These are phyloP conservation scores for Mesoclemmys tuberculata DNA, from an alignment of 2,113 vertebrate species.

Conservation along the genomic window DNA sequence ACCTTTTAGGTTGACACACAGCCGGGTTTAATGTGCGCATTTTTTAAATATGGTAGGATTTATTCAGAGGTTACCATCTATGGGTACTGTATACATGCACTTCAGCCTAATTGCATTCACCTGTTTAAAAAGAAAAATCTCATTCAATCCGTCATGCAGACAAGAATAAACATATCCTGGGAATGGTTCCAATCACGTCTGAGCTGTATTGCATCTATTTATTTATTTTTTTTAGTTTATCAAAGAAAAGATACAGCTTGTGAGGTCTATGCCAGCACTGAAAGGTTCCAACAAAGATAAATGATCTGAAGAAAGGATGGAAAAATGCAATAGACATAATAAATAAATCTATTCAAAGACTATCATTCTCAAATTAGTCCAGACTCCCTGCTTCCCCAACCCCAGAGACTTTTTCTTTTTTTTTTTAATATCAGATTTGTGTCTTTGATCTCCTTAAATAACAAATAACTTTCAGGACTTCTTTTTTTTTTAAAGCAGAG, in stretches of 20 bases:
- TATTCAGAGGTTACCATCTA: background rate
- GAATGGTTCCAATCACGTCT: conserved; percentile 65
- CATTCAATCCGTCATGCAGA: conserved; percentile 62
- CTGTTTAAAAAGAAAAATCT: conserved; percentile 71
- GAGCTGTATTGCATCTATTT: conserved; percentile 37
- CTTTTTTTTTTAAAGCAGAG: conserved; percentile 31
- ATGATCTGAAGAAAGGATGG: conserved; percentile 1
- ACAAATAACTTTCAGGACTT: conserved; percentile 27
- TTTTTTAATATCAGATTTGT: background rate
- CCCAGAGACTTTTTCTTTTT: conserved; percentile 2
- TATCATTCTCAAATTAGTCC: conserved; percentile 2
- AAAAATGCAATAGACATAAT: background rate
- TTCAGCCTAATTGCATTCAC: conserved; percentile 62
- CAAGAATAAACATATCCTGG: conserved; percentile 66
- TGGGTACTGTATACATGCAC: background rate
- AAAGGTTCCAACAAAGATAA: conserved; percentile 65
- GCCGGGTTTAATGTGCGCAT: background rate
- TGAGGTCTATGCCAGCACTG: conserved; percentile 43
- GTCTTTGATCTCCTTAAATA: conserved; percentile 47
- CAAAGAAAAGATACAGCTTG: background rate
- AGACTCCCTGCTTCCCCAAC: background rate
- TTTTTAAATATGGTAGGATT: conserved; percentile 19
- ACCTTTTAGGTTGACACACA: background rate
- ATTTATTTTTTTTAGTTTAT: conserved; percentile 20
- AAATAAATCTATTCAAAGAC: background rate